Base-by-base conservation (phyloP, 2,888 invertebrate genomes). In the Polylopha cassiicola region DNA sequence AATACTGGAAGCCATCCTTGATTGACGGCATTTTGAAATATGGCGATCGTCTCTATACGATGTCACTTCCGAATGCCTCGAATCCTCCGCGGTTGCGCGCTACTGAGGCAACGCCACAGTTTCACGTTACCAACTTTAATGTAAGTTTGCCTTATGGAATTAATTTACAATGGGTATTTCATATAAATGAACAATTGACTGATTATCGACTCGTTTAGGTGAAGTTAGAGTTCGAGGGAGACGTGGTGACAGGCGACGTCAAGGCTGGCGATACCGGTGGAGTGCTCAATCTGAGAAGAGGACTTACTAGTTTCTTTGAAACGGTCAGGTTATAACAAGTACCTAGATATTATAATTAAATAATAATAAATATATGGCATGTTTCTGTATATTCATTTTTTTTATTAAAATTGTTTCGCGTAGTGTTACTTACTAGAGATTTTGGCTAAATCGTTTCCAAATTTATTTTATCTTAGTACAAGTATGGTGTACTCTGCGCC, bases 1-100 rank as follows among this genome's bases (percentile, higher is more conserved):
- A 71, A 0, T 78, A 84, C 43, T 91, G 90, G 88, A 88, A 88
- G 32, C 63, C 87, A 0, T 61, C 72, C 1, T 68, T 90, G 0
- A 58, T 91, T 3, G 89, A 91, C 60, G 82, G 87, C 0, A 75
- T 90, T 2, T 53, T 91, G 5, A 88, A 87, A 48, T 90, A 90
- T 44, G 91, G 91, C 0, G 90, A 91, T 62, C 61, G 87, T 0
- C 60, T 91, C 2, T 87, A 89, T 55, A 87, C 87, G 0, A 73
- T 79, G 53, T 84, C 87, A 0, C 53, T 80, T 23, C 68, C 69
- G 0, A 48, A 47, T 0, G 77, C 80, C 0, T 15, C 39, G 0
- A 26, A 45, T 0, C 67, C 75, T 0, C 82, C 82, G 0, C 43
- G 37, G 0, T 38, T 82, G 6, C 32, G 17, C 0, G 63, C 74